Conservation (phyloP, 2,113 vertebrate species). For the Notothenia coriiceps region DNA sequence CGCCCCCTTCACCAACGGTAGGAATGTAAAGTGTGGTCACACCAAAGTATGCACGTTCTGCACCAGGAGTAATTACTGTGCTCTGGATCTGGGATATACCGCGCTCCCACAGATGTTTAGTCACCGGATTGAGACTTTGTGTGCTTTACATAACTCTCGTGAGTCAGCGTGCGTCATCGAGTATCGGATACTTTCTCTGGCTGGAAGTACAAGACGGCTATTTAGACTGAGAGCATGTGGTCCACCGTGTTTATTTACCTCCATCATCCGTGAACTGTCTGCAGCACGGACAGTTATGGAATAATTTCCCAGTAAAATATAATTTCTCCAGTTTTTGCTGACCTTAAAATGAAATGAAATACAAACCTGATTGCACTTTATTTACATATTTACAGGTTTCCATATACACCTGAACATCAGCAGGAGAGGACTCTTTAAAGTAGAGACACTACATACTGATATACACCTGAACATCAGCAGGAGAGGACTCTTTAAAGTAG, state of each 20-base stretch:
- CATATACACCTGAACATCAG: too few relatives aligned
- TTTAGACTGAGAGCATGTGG: conserved; percentile 50
- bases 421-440: too few relatives aligned
- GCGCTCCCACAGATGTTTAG: conserved; percentile 45
- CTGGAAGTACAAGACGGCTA: conserved; percentile 16
- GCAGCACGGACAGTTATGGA: neutral
- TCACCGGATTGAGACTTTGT: conserved; percentile 34
- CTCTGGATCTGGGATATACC: conserved; percentile 17
- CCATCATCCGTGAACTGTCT: neutral
- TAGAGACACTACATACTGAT: too few relatives aligned
- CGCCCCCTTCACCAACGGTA: conserved; percentile 28
- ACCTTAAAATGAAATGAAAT: too few relatives aligned
- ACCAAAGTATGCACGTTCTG: conserved; percentile 26
- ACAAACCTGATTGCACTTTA: too few relatives aligned
- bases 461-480: too few relatives aligned
- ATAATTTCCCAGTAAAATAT: neutral
- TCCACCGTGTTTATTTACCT: conserved; percentile 38
- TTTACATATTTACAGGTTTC: too few relatives aligned
- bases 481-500: too few relatives aligned
- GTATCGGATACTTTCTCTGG: conserved; percentile 10
- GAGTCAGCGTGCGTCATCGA: conserved; percentile 64
- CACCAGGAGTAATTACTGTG: conserved; percentile 35
- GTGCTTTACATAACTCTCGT: conserved; percentile 33
- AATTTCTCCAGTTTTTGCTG: neutral
- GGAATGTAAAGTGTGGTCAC: conserved; percentile 42